Base-by-base conservation (phyloP, 2,797 vertebrate species). In the Acomys russatus region DNA sequence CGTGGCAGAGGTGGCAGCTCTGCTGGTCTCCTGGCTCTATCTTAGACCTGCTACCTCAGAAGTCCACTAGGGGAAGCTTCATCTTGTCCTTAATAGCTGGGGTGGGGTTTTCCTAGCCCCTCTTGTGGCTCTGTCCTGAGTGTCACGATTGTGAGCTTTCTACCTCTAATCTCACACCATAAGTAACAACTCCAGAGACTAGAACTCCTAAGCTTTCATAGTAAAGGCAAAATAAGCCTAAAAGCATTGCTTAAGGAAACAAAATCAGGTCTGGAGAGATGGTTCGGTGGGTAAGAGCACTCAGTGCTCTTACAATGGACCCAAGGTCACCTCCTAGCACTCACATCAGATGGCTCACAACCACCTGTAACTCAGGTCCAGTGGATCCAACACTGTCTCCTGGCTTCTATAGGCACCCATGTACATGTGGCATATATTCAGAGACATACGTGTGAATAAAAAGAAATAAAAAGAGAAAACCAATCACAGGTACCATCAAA, bases 171-270 rank as follows among this genome's bases (percentile, higher is more conserved):
- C 22, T 12, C 23, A 28, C 1, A 5, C 5, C 5, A 8, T 5
- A 30, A 61, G 70, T 54, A 17, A 80, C 38, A 88, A 6, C 56
- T 38, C 35, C 82, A 77, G 92, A 93, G 9, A 66, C 76, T 59
- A 73, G 9, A 88, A 83, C 54, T 33, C 76, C 68, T 25, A n/a
- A 68, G 59, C 63, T 93, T 92, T 78, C 68, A 87, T 63, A 94
- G 7, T 38, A 87, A 94, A 83, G 85, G 22, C 73, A 94, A 68
- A 92, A 85, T 76, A 59, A 25, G 20, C 66, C 7, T 66, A 63
- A 87, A 94, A 56, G 1, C 61, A 18, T n/a, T 4, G 9, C 44
- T 63, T 86, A 76, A 89, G 51, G 70, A 96, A 93, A 73, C 4
- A 1, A 23, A 86, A 49, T 63, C 25, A 30, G 44, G 61, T 3